Percentiles rank a stretch among this genome's conserved stretches.
Conservation (phyloP, 1,140 invertebrate genomes). For the Gerris buenoi region DNA sequence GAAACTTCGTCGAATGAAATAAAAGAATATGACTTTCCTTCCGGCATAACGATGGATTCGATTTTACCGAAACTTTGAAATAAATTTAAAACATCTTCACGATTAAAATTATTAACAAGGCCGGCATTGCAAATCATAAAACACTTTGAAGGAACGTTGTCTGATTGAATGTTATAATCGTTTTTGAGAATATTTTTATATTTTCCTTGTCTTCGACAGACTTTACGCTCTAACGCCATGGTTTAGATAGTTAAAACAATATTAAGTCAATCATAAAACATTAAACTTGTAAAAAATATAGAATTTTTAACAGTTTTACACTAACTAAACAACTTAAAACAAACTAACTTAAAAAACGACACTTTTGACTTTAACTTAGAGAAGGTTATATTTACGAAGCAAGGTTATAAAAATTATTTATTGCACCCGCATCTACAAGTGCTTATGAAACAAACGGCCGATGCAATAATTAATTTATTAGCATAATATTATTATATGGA, state of each 20-base stretch:
- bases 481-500: too few species aligned
- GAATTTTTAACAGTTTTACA: too few species aligned
- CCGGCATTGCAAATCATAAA: slow-evolving; percentile 58
- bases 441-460: too few species aligned
- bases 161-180: neutral
- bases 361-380: too few species aligned
- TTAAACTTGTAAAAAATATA: too few species aligned
- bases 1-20: slow-evolving; percentile 36
- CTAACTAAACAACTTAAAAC: too few species aligned
- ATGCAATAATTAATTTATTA: too few species aligned
- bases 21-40: slow-evolving; percentile 61
- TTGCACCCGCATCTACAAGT: too few species aligned
- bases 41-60: slow-evolving; percentile 45
- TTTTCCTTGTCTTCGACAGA: slow-evolving; percentile 23
- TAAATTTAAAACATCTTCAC: slow-evolving; percentile 40
- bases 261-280: slow-evolving; percentile 27
- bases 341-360: too few species aligned
- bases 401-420: too few species aligned
- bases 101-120: slow-evolving; percentile 48
- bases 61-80: slow-evolving; percentile 35
- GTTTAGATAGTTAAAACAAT: neutral
- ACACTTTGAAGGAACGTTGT: slow-evolving; percentile 27
- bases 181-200: slow-evolving; percentile 3
- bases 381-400: too few species aligned
- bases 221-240: slow-evolving; percentile 25